Evolutionary conservation across 1,140 invertebrate genomes (phyloP).

Genomic region (Paraescarpia echinospica): DNA sequence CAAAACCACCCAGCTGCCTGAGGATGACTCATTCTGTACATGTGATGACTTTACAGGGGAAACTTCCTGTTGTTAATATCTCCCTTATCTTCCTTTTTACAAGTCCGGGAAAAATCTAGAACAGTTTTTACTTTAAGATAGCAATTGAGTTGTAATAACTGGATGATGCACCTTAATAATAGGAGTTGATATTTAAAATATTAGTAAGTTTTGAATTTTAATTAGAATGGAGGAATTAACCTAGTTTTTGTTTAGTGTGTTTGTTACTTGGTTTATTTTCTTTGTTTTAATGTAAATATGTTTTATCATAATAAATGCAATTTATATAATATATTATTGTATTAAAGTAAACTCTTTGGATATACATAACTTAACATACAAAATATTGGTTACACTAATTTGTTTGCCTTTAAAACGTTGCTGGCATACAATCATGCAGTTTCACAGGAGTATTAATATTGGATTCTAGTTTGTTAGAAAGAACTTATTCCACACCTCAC

Average conservation of each 20-base stretch:
- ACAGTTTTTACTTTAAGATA: background rate
- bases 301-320: background rate
- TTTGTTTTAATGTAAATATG: background rate
- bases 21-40: background rate
- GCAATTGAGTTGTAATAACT: background rate
- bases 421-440: background rate
- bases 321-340: no score
- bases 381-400: background rate
- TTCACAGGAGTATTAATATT: no score
- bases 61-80: background rate
- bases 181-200: background rate
- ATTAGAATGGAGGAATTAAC: no score
- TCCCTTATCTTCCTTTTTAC: background rate
- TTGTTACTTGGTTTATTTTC: no score
- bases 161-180: background rate
- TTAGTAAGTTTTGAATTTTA: background rate
- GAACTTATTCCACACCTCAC: no score
- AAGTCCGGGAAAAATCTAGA: background rate
- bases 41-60: background rate
- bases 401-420: background rate
- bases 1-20: background rate
- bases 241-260: no score
- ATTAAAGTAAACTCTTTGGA: no score
- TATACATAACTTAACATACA: no score
- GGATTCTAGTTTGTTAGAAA: no score